Evolutionary conservation across 1,140 invertebrate genomes (phyloP), one percentile per base, ranked within the genome.

Genomic region (Teleogryllus occipitalis): DNA sequence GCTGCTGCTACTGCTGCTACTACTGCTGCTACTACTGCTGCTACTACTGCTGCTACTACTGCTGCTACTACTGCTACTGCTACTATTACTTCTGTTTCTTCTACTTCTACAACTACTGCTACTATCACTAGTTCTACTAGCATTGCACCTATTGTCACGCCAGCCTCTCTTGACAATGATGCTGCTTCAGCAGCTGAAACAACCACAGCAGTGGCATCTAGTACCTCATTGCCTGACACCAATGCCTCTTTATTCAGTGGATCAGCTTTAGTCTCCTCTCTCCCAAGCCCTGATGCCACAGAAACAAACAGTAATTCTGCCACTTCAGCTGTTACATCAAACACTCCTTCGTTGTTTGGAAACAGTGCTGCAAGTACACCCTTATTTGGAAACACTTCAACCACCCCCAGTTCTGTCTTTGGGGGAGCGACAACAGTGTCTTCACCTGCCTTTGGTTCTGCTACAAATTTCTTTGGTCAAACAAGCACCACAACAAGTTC

Each of bases 371-470:
- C 27, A 39, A 39, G 27, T 39, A 39, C 27, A 21, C 21, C 72
- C 21, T 18, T 5, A 18, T 73, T 73, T 73, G 72, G 72, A 18
- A 18, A 73, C 72, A 21, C 72, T 73, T 18, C 72, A 73, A 18
- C 72, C 15, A 3, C 72, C 4, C 4, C 72, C 15, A 21, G 72
- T 18, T 73, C 72, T 18, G 72, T 73, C 15, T 73, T 73, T 21
- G 72, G 72, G 72, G 72, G 72, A 18, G 72, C 75, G 7, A 72
- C 75, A 14, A 22, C 48, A 76, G 27, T 81, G 18, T 49, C 79
- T 7, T 76, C 78, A 8, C 80, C 80, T 74, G 54, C 80, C 12
- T 82, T 82, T 79, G 79, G 80, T 39, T 74, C 81, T 72, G 73
- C 78, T 12, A 39, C 27, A 39, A 65, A 18, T 65, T 65, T 65